A percentile compares a stretch with the other conserved stretches of the same genome.
These are phyloP conservation scores for Istiophorus platypterus DNA, from an alignment of 2,113 vertebrate genomes.

Conservation along the genomic window DNA sequence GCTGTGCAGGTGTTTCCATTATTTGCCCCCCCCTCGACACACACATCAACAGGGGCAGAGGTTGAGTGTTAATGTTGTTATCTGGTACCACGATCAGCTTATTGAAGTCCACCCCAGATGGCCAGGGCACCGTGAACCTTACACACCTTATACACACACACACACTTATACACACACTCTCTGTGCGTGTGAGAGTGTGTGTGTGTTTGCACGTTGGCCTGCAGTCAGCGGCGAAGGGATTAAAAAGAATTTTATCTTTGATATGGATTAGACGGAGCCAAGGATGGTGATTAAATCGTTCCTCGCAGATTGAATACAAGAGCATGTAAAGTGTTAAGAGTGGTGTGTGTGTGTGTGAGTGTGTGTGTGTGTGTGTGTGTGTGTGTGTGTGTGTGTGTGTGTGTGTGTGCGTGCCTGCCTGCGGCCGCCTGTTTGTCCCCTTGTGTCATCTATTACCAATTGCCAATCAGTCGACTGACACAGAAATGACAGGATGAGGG, in stretches of 20 bases:
- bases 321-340: background rate
- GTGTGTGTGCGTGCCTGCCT: background rate
- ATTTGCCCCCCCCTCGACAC: background rate
- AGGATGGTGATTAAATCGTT: conserved; percentile 52
- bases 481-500: background rate
- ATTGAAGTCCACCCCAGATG: conserved; percentile 49
- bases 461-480: conserved; percentile 11
- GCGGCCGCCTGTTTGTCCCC: conserved; percentile 1
- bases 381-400: conserved; percentile 14
- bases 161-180: background rate
- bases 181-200: conserved; percentile 10
- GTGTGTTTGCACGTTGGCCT: conserved; percentile 16
- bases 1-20: conserved; percentile 2
- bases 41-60: background rate
- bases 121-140: conserved; percentile 34
- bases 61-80: background rate
- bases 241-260: conserved; percentile 64
- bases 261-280: conserved; percentile 59
- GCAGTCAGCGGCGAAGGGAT: conserved; percentile 36
- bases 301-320: conserved; percentile 22
- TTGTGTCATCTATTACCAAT: conserved; percentile 29
- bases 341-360: conserved; percentile 16
- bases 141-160: background rate
- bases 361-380: conserved; percentile 20
- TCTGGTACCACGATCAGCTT: conserved; percentile 56